Evolutionary conservation across 2,888 invertebrate species (phyloP).

Genomic region (Hybos culiciformis): DNA sequence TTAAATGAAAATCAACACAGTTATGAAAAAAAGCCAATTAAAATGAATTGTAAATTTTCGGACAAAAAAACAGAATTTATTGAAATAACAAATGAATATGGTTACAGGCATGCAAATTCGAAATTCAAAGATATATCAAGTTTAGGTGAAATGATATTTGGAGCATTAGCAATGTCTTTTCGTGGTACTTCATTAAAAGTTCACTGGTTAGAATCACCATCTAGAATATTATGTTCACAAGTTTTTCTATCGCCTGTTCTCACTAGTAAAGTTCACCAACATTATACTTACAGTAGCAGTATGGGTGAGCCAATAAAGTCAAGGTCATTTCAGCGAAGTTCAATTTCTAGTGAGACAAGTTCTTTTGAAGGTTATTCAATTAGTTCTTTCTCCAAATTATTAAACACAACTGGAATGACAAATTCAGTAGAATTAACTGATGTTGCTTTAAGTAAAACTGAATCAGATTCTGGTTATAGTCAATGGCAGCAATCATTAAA

Average conservation of each 20-base stretch:
- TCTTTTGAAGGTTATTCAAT: constrained; percentile 32
- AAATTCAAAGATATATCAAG: constrained; percentile 51
- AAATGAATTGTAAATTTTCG: background rate
- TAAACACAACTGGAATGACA: constrained; percentile 21
- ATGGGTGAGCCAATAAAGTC: background rate
- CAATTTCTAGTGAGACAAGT: constrained; percentile 30
- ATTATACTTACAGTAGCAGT: background rate
- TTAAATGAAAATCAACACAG: constrained; percentile 17
- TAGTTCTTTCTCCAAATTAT: constrained; percentile 32
- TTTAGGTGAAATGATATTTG: constrained; percentile 86
- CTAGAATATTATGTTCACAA: constrained; percentile 44
- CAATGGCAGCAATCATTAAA: constrained; percentile 20
- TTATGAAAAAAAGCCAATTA: constrained; percentile 9
- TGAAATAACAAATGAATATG: constrained; percentile 49
- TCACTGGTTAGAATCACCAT: constrained; percentile 38
- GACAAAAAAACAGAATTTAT: constrained; percentile 36
- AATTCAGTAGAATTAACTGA: constrained; percentile 32
- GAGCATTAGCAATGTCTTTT: constrained; percentile 78
- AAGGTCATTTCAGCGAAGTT: constrained; percentile 26
- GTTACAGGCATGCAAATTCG: constrained; percentile 54
- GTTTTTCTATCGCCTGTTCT: constrained; percentile 45
- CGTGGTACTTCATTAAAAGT: constrained; percentile 76
- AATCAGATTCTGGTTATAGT: constrained; percentile 32
- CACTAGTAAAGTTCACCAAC: constrained; percentile 18
- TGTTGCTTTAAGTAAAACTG: constrained; percentile 22